These are phyloP conservation scores for Ips typographus DNA, from an alignment of 1,140 invertebrate species.

Conservation along the genomic window DNA sequence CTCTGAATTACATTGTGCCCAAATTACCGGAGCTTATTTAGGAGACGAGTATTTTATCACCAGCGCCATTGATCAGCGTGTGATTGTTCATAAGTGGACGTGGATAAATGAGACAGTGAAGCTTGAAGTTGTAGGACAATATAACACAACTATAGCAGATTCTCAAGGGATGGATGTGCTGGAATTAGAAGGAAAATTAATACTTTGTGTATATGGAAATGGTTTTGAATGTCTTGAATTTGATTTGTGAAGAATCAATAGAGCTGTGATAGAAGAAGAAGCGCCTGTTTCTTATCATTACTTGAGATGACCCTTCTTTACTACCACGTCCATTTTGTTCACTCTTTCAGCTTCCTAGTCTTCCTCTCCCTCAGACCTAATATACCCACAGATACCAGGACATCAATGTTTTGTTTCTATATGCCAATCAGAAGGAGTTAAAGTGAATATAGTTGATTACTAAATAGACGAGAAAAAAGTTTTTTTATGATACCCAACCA, in stretches of 20 bases:
- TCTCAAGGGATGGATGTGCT: constrained; percentile 60
- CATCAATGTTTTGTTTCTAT: too few relatives aligned
- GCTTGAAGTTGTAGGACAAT: constrained; percentile 51
- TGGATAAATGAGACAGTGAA: constrained; percentile 42
- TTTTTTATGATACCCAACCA: too few relatives aligned
- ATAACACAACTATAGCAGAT: constrained; percentile 59
- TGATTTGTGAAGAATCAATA: constrained; percentile 1
- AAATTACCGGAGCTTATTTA: constrained; percentile 65
- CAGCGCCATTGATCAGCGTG: constrained; percentile 63
- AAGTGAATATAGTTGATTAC: too few relatives aligned
- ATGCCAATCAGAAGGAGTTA: too few relatives aligned
- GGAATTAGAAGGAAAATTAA: constrained; percentile 24
- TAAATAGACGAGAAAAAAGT: too few relatives aligned
- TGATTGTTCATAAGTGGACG: constrained; percentile 55
- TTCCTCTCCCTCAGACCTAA: too few relatives aligned
- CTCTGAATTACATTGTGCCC: constrained; percentile 58
- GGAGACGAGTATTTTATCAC: constrained; percentile 55
- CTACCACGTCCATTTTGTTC: too few relatives aligned
- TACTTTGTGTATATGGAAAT: constrained; percentile 41
- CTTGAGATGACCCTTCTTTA: too few relatives aligned
- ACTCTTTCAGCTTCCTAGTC: too few relatives aligned
- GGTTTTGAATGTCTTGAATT: constrained; percentile 38
- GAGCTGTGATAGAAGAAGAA: too few relatives aligned
- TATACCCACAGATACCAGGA: too few relatives aligned
- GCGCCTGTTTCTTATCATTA: too few relatives aligned